Conservation (phyloP, 2,797 vertebrate species). For the Pelochelys cantorii region DNA sequence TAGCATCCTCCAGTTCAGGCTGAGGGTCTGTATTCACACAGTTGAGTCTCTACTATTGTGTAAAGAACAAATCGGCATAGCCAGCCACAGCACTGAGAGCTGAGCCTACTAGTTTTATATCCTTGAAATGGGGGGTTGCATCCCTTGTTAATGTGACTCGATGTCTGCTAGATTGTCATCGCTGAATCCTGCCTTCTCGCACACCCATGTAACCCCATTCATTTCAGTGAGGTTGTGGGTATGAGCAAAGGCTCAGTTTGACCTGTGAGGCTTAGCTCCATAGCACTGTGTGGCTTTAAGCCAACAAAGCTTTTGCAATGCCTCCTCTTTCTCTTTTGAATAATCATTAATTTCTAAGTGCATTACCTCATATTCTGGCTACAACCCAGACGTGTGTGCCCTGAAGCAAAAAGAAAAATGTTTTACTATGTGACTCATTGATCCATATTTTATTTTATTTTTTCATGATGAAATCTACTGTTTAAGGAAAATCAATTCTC, state of each 20-base stretch:
- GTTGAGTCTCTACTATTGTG: conserved; percentile 11
- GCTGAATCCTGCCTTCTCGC: neutral
- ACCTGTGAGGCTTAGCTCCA: conserved; percentile 2
- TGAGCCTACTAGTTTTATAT: neutral
- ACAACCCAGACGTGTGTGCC: conserved; percentile 21
- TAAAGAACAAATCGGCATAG: neutral
- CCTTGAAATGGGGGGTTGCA: neutral
- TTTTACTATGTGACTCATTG: conserved; percentile 59
- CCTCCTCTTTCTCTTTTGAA: conserved; percentile 60
- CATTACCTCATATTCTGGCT: conserved; percentile 71
- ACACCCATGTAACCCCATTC: neutral
- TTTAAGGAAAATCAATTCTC: conserved; percentile 65
- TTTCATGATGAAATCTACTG: conserved; percentile 73
- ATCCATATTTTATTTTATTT: conserved; percentile 57
- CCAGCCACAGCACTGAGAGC: neutral
- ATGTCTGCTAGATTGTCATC: neutral
- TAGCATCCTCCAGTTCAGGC: neutral
- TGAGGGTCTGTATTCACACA: neutral
- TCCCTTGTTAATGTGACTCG: neutral
- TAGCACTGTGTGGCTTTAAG: conserved; percentile 24
- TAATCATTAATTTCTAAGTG: conserved; percentile 78
- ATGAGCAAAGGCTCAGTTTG: neutral
- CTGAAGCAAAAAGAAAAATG: conserved; percentile 47
- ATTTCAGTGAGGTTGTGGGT: neutral
- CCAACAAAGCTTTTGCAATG: conserved; percentile 60